A percentile compares a stretch with the other conserved stretches of the same genome.
Conservation (phyloP, 2,113 vertebrate species). For the Rhea pennata region DNA sequence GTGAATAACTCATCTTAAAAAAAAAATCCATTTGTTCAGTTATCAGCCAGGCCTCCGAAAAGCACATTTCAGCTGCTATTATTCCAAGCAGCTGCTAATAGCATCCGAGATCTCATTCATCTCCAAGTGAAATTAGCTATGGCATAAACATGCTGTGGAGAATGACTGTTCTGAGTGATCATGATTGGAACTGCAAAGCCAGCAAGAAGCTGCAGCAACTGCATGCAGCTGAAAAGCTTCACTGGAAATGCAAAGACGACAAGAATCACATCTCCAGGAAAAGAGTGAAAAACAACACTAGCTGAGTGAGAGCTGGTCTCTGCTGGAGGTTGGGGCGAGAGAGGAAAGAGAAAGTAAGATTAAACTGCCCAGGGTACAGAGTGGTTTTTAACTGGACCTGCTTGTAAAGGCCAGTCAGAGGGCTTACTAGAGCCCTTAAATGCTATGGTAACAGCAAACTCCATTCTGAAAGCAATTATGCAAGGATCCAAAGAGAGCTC, state of each 20-base stretch:
- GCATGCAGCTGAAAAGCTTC: background rate
- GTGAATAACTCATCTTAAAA: background rate
- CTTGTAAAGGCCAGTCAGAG: background rate
- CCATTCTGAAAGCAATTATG: background rate
- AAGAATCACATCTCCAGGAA: fast-evolving
- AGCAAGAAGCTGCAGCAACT: conserved; percentile 28
- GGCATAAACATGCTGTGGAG: conserved; percentile 1
- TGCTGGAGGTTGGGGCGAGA: background rate
- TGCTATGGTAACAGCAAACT: conserved; percentile 7
- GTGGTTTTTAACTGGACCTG: background rate
- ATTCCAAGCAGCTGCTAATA: conserved; percentile 38
- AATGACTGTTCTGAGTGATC: background rate
- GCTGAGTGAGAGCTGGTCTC: background rate
- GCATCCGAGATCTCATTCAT: conserved; percentile 28
- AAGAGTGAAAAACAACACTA: background rate
- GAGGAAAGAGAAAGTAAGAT: background rate
- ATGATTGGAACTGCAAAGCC: background rate
- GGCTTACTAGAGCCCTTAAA: background rate
- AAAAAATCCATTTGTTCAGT: background rate
- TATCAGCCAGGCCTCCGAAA: conserved; percentile 16
- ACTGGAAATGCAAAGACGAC: background rate
- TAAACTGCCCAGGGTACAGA: background rate
- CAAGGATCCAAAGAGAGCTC: background rate
- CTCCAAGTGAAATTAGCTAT: conserved; percentile 14
- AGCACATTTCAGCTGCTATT: conserved; percentile 17